These are phyloP conservation scores for Tricholaema leucomelas DNA, from an alignment of 2,113 vertebrate genomes.

Conservation along the genomic window DNA sequence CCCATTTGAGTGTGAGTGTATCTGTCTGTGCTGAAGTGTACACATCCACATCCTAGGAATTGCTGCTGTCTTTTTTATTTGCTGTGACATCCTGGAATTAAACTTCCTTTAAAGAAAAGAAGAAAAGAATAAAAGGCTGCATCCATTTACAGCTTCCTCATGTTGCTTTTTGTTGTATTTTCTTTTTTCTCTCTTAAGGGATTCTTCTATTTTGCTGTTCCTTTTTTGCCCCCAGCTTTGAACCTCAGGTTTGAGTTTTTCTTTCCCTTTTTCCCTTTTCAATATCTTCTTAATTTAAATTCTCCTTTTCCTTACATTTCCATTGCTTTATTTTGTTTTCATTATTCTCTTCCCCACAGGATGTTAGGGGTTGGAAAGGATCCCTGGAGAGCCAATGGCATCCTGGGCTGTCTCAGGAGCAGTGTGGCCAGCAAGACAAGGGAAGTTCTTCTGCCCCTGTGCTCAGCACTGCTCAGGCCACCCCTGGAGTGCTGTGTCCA, in stretches of 20 bases:
- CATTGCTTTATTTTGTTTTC: neutral
- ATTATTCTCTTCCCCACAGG: neutral
- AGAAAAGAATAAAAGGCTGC: neutral
- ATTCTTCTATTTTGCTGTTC: neutral
- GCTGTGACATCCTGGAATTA: neutral
- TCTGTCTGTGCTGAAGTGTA: neutral
- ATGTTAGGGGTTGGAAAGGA: no score
- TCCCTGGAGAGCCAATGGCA: no score
- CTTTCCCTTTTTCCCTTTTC: neutral
- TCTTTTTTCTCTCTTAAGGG: neutral
- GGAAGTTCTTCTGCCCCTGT: no score
- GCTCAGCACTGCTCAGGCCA: no score
- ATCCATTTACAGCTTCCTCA: neutral
- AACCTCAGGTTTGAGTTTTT: neutral
- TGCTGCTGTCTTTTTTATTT: neutral
- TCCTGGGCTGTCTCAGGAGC: no score
- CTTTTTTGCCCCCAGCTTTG: neutral
- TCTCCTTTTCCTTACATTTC: neutral
- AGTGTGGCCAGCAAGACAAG: no score
- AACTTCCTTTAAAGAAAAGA: neutral
- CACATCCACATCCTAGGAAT: neutral
- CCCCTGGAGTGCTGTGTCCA: no score
- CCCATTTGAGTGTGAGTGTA: slow-evolving; percentile 12
- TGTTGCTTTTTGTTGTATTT: accelerated
- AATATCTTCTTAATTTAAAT: neutral